Evolutionary conservation across 2,888 invertebrate genomes (phyloP).

Genomic region (Phorcus lineatus): DNA sequence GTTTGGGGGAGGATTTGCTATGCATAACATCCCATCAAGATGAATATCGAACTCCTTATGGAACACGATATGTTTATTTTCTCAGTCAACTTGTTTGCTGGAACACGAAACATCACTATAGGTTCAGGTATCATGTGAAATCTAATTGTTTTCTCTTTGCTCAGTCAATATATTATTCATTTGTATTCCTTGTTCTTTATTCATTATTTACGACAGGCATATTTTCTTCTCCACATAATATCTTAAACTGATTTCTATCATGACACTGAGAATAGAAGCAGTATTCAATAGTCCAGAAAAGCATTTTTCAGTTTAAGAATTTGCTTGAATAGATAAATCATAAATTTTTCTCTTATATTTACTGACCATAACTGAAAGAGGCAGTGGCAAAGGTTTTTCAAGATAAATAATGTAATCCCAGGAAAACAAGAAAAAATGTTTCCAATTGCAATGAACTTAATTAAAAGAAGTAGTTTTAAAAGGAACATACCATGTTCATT

Average conservation of each 20-base stretch:
- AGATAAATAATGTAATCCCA: too few species aligned
- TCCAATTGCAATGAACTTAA: too few species aligned
- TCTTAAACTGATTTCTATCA: background rate
- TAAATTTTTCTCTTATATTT: too few species aligned
- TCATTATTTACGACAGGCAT: background rate
- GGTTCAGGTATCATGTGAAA: slow-evolving; percentile 11
- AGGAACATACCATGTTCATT: too few species aligned
- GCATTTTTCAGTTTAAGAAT: background rate
- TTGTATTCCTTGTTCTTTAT: background rate
- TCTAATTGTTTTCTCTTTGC: background rate
- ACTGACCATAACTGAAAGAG: too few species aligned
- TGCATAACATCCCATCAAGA: too few species aligned
- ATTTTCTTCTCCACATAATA: background rate
- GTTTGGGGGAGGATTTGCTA: too few species aligned
- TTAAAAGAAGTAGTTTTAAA: too few species aligned
- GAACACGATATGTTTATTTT: background rate
- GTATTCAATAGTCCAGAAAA: background rate
- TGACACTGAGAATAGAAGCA: background rate
- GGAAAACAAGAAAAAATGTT: too few species aligned
- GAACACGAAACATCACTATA: background rate
- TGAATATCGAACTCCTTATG: background rate
- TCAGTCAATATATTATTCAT: background rate
- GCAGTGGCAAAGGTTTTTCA: too few species aligned
- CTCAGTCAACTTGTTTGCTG: background rate
- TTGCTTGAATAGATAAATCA: too few species aligned